phyloP scores from a whole-genome alignment of 2,888 invertebrate genomes.

The Hoplodrina ambigua region DNA sequence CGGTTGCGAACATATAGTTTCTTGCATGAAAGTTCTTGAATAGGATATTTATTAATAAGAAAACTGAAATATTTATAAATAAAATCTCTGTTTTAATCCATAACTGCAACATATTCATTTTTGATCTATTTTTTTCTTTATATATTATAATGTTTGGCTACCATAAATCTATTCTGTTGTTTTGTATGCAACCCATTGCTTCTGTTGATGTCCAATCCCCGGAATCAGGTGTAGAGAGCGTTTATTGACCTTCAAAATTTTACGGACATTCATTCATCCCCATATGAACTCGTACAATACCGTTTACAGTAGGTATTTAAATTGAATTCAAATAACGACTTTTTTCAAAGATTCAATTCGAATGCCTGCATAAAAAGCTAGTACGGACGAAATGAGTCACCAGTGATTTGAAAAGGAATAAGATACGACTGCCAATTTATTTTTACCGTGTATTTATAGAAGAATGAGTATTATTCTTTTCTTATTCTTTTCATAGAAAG shows the following conservation, averaged over 20 bases:
- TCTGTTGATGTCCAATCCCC: conserved; percentile 4
- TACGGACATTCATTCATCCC: conserved; percentile 16
- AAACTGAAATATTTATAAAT: no score
- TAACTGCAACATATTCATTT: no score
- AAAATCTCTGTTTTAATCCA: no score
- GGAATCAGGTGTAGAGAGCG: conserved; percentile 1
- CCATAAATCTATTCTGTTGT: neutral
- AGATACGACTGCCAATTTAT: conserved; percentile 69
- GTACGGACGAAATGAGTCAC: conserved; percentile 82
- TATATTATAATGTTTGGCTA: neutral
- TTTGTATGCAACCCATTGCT: conserved; percentile 19
- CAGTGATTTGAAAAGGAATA: conserved; percentile 83
- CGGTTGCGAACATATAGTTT: no score
- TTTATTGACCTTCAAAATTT: conserved; percentile 33
- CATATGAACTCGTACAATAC: conserved; percentile 55
- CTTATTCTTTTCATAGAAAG: conserved; percentile 61
- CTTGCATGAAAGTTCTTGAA: no score
- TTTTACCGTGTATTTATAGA: conserved; percentile 41
- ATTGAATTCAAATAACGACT: conserved; percentile 68
- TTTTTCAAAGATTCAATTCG: conserved; percentile 66
- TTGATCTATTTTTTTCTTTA: no score
- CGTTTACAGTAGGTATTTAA: conserved; percentile 60
- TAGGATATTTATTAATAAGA: no score
- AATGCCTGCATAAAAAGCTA: conserved; percentile 77
- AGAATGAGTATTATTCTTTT: conserved; percentile 53